Evolutionary conservation across 2,888 invertebrate genomes (phyloP).

Genomic region (Eustalomyia histrio): DNA sequence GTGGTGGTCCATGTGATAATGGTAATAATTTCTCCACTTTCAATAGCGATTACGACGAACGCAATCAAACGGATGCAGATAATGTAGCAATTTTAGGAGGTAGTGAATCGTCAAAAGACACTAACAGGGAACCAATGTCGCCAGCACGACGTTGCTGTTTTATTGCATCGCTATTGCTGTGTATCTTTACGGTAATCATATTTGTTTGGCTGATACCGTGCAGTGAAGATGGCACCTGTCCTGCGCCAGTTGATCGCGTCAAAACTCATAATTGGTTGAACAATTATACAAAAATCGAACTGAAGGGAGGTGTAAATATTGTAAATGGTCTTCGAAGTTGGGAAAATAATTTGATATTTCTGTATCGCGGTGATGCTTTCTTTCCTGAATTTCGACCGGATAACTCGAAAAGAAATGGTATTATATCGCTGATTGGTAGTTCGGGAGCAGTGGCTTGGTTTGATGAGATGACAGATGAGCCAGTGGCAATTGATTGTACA

Average conservation of each 20-base stretch:
- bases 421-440: slow-evolving; percentile 85
- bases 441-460: slow-evolving; percentile 88
- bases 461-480: slow-evolving; percentile 84
- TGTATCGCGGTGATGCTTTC: slow-evolving; percentile 86
- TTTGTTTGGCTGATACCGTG: slow-evolving; percentile 90
- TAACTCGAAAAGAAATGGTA: slow-evolving; percentile 81
- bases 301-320: slow-evolving; percentile 85
- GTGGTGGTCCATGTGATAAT: slow-evolving; percentile 65
- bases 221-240: slow-evolving; percentile 85
- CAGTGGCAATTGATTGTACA: slow-evolving; percentile 86
- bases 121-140: slow-evolving; percentile 82
- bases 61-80: slow-evolving; percentile 75
- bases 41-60: slow-evolving; percentile 76
- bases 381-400: slow-evolving; percentile 80
- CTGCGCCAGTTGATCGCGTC: slow-evolving; percentile 81
- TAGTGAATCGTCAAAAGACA: slow-evolving; percentile 74
- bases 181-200: slow-evolving; percentile 85
- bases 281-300: slow-evolving; percentile 85
- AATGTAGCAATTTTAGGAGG: slow-evolving; percentile 78
- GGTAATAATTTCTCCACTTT: slow-evolving; percentile 75
- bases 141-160: slow-evolving; percentile 85
- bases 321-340: slow-evolving; percentile 84
- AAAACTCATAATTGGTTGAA: slow-evolving; percentile 85
- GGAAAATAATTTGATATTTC: slow-evolving; percentile 86
- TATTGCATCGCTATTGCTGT: slow-evolving; percentile 85